Percentiles rank a stretch among this genome's conserved stretches.
phyloP scores from a whole-genome alignment of 2,113 vertebrate genomes.

The Motacilla tschutschensis region DNA sequence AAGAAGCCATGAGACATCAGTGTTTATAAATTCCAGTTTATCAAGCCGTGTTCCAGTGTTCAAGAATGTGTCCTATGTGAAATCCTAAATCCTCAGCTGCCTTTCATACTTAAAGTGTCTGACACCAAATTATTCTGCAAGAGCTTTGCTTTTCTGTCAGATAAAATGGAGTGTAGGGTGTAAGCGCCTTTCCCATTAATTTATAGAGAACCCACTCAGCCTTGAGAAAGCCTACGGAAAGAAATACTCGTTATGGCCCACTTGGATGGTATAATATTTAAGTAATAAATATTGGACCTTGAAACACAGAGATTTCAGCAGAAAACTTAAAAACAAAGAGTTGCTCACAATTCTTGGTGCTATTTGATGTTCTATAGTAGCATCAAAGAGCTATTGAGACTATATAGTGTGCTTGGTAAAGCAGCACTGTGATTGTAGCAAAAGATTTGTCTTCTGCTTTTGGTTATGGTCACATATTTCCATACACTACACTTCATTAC shows the following conservation, averaged over 20 bases:
- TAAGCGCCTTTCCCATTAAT: not conserved
- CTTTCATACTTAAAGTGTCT: not conserved
- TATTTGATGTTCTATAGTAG: not conserved
- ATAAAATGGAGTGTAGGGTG: not conserved
- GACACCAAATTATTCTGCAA: not conserved
- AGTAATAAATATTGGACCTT: not conserved
- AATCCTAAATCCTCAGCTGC: not conserved
- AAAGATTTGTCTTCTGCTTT: not conserved
- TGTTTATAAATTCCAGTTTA: not conserved
- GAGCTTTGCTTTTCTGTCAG: not conserved
- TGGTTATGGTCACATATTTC: not conserved
- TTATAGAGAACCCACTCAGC: not conserved
- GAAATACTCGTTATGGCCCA: not conserved
- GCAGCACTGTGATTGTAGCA: accelerated
- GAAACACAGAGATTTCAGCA: not conserved
- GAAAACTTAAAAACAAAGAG: not conserved
- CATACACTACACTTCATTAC: not conserved
- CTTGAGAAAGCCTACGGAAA: not conserved
- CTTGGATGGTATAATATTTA: not conserved
- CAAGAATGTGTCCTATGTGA: not conserved
- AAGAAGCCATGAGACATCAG: not conserved
- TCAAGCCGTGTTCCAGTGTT: not conserved
- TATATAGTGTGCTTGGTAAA: not conserved
- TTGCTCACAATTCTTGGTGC: not conserved
- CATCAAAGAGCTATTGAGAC: not conserved